Percentiles rank a stretch among this genome's conserved stretches.
These are phyloP conservation scores for Falco biarmicus DNA, from an alignment of 2,797 vertebrate genomes.

Conservation along the genomic window DNA sequence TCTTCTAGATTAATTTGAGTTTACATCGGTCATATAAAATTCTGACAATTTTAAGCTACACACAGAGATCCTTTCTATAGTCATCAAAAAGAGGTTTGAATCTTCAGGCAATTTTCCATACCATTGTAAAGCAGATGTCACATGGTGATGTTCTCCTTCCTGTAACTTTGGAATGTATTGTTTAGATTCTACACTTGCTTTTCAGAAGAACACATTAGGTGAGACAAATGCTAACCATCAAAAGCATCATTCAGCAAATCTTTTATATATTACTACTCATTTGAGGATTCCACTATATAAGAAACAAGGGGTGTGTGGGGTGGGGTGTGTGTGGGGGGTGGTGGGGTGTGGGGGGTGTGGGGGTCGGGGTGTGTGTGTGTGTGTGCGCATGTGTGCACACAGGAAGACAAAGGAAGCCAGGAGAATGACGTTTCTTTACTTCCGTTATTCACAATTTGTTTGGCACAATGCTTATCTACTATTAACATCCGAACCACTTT, in stretches of 20 bases:
- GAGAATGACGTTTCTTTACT: background rate
- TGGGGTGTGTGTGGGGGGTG: no score
- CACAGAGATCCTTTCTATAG: background rate
- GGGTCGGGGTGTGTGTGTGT: no score
- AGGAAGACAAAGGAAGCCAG: background rate
- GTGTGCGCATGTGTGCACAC: no score
- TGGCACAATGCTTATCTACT: background rate
- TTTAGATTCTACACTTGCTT: background rate
- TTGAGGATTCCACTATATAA: background rate
- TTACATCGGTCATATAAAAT: background rate
- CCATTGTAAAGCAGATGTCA: background rate
- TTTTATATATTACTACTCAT: background rate
- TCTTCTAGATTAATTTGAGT: background rate
- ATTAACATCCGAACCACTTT: background rate
- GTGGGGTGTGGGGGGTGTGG: no score
- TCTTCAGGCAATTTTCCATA: background rate
- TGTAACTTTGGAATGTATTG: background rate
- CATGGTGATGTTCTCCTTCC: background rate
- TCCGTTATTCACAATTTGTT: background rate
- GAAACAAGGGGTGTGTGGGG: background rate
- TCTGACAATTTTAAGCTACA: background rate
- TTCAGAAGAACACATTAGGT: background rate
- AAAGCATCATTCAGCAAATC: background rate
- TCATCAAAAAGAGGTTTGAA: background rate
- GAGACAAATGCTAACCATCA: background rate